phyloP scores from a whole-genome alignment of 2,888 invertebrate genomes.

The Pemphredon lugubris region DNA sequence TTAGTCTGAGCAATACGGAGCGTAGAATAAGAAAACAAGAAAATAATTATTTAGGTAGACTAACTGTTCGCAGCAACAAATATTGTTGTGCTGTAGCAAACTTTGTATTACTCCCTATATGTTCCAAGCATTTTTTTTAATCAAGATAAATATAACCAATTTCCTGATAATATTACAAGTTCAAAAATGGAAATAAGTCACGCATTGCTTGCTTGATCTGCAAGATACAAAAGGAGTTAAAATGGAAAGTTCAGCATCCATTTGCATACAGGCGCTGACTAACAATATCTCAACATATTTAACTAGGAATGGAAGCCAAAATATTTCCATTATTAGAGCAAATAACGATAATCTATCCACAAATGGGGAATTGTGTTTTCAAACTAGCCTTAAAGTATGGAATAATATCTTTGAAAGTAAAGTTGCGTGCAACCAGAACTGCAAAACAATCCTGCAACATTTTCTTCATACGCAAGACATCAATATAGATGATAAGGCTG shows the following conservation, averaged over 20 bases:
- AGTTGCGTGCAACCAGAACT: constrained; percentile 38
- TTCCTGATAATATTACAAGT: background rate
- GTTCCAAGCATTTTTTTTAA: background rate
- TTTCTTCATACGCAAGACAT: constrained; percentile 56
- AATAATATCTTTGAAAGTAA: constrained; percentile 75
- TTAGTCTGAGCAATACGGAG: background rate
- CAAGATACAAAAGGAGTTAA: constrained; percentile 9
- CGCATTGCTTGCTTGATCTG: no score
- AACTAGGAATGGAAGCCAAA: constrained; percentile 45
- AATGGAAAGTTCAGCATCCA: constrained; percentile 38
- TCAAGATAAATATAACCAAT: constrained; percentile 4
- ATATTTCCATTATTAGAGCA: constrained; percentile 82
- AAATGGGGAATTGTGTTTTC: constrained; percentile 87
- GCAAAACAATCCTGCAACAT: constrained; percentile 71
- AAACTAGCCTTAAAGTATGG: constrained; percentile 84
- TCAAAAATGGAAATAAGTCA: constrained; percentile 2
- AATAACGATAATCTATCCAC: constrained; percentile 83
- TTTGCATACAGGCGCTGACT: constrained; percentile 45
- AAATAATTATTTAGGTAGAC: no score
- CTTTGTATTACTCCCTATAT: no score
- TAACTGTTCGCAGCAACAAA: no score
- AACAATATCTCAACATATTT: constrained; percentile 61
- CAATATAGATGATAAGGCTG: constrained; percentile 35
- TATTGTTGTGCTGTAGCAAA: no score
- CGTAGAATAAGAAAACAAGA: no score